Base-by-base conservation (phyloP, 2,797 vertebrate genomes). In the Crypturellus tataupa region DNA sequence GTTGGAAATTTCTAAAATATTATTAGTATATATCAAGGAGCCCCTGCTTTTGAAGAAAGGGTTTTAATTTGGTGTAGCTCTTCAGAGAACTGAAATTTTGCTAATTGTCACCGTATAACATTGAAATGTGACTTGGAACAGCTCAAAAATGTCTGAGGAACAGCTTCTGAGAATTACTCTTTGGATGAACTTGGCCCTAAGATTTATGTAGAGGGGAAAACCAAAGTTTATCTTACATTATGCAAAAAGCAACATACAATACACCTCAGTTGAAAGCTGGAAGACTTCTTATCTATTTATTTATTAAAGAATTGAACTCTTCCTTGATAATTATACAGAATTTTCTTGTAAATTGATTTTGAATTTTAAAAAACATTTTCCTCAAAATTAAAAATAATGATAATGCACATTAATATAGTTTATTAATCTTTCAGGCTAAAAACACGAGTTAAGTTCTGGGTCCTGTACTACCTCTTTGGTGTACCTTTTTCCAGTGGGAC, bases 391-490 rank as follows among this genome's bases (percentile, higher is more conserved):
- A 25, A n/a, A 12, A 60, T 47, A n/a, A 49, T 33, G n/a, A 11
- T 8, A 13, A 10, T 67, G 29, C 8, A 47, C 15, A 60, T 3
- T n/a, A 73, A 6, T 10, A 12, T 3, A 12, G 49, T 42, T 29
- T 14, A 63, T 18, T 65, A 29, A 27, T n/a, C 44, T 87, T 44
- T 40, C 56, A 69, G 18, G 5, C 18, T 85, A 51, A 24, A 80
- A 72, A 42, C 18, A 82, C 76, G 6, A 42, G 5, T 18, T 47
- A 4, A 5, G 8, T 62, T 82, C 24, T n/a, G 9, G 72, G 72
- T 39, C n/a, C 13, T 27, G 1, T 5, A 12, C 0, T 6, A 2
- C 37, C 39, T 12, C 1, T 0, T 33, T 37, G 64, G 8, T 5
- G 23, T 16, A 20, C n/a, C 12, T 65, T 15, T 60, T 80, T 84